phyloP scores from a whole-genome alignment of 2,888 invertebrate genomes.

The Lysandra coridon region DNA sequence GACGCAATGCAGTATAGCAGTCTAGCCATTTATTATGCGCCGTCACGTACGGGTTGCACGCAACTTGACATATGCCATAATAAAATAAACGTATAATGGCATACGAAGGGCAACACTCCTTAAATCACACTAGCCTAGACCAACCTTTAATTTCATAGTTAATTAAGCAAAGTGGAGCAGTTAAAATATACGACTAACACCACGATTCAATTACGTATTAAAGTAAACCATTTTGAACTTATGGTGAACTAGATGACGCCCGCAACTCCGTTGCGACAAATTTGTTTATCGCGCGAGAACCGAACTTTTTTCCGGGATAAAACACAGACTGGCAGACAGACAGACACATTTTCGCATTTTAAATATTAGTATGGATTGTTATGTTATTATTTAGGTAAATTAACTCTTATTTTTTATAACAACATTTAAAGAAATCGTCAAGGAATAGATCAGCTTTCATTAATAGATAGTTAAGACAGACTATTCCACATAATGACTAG shows the following conservation, averaged over 20 bases:
- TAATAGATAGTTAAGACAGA: neutral
- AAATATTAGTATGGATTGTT: too few relatives aligned
- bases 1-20: constrained; percentile 22
- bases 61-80: constrained; percentile 16
- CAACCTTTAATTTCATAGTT: constrained; percentile 12
- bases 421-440: neutral
- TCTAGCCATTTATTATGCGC: constrained; percentile 18
- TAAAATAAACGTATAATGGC: constrained; percentile 2
- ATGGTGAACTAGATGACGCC: neutral
- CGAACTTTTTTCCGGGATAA: too few relatives aligned
- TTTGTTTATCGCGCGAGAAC: too few relatives aligned
- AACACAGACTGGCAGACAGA: too few relatives aligned
- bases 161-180: constrained; percentile 11
- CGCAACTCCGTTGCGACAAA: too few relatives aligned
- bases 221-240: neutral
- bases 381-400: too few relatives aligned
- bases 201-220: neutral
- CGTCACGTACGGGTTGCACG: constrained; percentile 14
- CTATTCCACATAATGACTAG: neutral
- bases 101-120: constrained; percentile 16
- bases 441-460: neutral
- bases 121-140: neutral
- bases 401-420: neutral
- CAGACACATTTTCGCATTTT: too few relatives aligned
- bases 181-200: neutral